Percentiles rank a stretch among this genome's conserved stretches.
phyloP scores from a whole-genome alignment of 2,113 vertebrate species.

The Myrmecobius fasciatus region DNA sequence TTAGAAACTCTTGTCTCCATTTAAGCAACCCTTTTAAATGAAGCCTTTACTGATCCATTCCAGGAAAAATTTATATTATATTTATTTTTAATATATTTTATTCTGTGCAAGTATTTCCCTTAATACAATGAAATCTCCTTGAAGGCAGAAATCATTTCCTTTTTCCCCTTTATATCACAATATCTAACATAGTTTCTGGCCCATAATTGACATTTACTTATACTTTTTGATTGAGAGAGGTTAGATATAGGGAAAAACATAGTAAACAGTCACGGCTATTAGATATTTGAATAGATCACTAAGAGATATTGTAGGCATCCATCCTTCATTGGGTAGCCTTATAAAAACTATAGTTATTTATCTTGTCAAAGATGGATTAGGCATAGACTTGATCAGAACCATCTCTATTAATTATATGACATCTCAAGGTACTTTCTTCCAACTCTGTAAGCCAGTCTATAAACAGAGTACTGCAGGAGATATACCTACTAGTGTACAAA shows the following conservation, averaged over 20 bases:
- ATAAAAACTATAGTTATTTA: slow-evolving; percentile 6
- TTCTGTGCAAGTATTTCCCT: background rate
- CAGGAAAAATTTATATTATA: background rate
- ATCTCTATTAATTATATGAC: background rate
- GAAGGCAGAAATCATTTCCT: background rate
- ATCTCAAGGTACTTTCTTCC: slow-evolving; percentile 20
- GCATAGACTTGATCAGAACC: background rate
- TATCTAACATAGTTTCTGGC: background rate
- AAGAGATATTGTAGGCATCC: background rate
- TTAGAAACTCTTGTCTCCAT: background rate
- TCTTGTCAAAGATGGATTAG: slow-evolving; percentile 8
- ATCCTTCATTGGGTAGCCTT: slow-evolving; percentile 9
- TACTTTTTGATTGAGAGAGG: background rate
- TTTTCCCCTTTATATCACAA: background rate
- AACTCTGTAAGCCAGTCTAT: background rate
- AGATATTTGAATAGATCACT: background rate
- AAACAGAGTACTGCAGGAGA: background rate
- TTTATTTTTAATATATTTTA: background rate
- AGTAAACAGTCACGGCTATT: background rate
- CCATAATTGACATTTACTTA: background rate
- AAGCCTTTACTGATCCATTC: background rate
- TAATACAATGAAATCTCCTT: background rate
- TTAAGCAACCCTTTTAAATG: background rate
- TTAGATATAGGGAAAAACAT: background rate
- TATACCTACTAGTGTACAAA: background rate